These are phyloP conservation scores for Threskiornis aethiopicus DNA, from an alignment of 2,797 vertebrate genomes.

Conservation along the genomic window DNA sequence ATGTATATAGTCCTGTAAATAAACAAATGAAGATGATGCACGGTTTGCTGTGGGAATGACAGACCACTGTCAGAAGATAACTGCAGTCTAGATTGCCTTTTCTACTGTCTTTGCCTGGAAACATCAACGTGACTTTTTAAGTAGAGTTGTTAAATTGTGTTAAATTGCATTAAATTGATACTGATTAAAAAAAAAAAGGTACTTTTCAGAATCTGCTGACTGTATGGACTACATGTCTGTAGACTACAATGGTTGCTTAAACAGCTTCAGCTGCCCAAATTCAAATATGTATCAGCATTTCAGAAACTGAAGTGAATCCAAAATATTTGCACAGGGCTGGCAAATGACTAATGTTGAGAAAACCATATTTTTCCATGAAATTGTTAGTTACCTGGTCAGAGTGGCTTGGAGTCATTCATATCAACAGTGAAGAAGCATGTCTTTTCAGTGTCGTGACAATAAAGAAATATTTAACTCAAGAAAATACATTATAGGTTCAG, in stretches of 20 bases:
- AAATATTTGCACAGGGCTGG: background rate
- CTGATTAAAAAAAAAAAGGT: fast-evolving
- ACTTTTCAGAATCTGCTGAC: background rate
- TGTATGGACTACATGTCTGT: background rate
- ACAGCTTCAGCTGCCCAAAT: background rate
- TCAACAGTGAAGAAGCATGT: background rate
- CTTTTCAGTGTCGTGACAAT: background rate
- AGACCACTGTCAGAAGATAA: background rate
- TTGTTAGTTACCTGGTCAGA: background rate
- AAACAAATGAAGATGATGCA: background rate
- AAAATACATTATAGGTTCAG: background rate
- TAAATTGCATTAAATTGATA: background rate
- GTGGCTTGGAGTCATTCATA: background rate
- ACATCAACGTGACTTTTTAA: background rate
- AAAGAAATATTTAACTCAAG: background rate
- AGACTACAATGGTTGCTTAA: background rate
- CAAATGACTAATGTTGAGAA: background rate
- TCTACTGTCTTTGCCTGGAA: background rate
- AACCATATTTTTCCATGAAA: background rate
- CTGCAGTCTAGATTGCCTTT: background rate
- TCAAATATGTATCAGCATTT: background rate
- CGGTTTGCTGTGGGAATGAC: background rate
- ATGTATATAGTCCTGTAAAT: background rate
- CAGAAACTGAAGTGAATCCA: background rate
- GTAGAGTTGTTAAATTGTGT: background rate